phyloP scores from a whole-genome alignment of 1,140 invertebrate species.

The Trissolcus basalis region DNA sequence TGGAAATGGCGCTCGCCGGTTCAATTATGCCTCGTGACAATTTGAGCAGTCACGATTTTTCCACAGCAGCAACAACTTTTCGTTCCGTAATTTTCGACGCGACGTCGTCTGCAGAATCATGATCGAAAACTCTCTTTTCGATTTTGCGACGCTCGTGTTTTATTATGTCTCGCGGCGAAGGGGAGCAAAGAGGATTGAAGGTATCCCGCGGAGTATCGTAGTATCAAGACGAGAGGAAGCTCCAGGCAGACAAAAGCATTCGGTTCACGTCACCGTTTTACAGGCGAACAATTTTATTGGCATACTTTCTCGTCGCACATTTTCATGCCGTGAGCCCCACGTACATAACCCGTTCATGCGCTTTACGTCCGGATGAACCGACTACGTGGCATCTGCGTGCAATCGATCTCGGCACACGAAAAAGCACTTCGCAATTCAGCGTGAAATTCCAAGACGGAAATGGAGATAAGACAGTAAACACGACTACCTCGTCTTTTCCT shows the following conservation, averaged over 20 bases:
- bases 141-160: conserved; percentile 52
- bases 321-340: conserved; percentile 69
- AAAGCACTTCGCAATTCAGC: conserved; percentile 56
- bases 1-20: conserved; percentile 27
- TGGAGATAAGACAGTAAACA: conserved; percentile 25
- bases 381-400: conserved; percentile 51
- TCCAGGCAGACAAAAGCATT: conserved; percentile 65
- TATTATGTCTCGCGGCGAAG: conserved; percentile 50
- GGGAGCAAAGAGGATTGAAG: conserved; percentile 30
- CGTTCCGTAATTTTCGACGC: conserved; percentile 32
- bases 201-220: conserved; percentile 67
- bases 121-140: conserved; percentile 47
- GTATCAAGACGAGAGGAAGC: conserved; percentile 60
- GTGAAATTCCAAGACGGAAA: conserved; percentile 15
- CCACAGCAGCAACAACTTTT: conserved; percentile 47
- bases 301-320: conserved; percentile 69
- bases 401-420: conserved; percentile 52
- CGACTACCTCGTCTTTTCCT: background rate
- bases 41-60: conserved; percentile 47
- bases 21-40: conserved; percentile 49
- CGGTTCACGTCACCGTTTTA: conserved; percentile 74
- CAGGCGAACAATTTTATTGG: conserved; percentile 74
- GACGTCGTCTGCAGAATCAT: conserved; percentile 47
- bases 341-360: conserved; percentile 56
- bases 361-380: conserved; percentile 49